These are phyloP conservation scores for Stegostoma tigrinum DNA, from an alignment of 2,113 vertebrate species.

Conservation along the genomic window DNA sequence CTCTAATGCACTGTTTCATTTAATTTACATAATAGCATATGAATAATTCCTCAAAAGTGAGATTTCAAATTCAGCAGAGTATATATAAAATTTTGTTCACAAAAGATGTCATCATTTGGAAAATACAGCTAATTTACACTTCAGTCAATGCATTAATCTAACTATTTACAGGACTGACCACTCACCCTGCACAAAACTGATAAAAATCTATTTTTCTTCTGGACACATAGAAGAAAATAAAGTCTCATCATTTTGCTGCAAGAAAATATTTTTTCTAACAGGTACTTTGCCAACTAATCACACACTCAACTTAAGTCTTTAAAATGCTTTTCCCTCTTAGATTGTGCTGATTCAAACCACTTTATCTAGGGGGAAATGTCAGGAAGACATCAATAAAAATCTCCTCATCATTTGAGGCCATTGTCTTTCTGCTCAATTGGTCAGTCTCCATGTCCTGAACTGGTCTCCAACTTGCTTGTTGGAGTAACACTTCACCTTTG, in stretches of 20 bases:
- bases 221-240: neutral
- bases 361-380: neutral
- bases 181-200: neutral
- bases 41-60: neutral
- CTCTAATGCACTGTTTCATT: neutral
- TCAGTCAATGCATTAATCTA: neutral
- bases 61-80: neutral
- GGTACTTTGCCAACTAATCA: neutral
- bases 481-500: neutral
- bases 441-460: neutral
- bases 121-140: neutral
- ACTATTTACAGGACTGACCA: neutral
- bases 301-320: neutral
- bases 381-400: neutral
- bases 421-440: neutral
- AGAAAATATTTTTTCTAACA: neutral
- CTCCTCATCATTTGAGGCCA: neutral
- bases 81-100: neutral
- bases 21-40: neutral
- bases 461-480: neutral
- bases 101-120: neutral
- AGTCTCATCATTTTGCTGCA: neutral
- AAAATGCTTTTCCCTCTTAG: neutral
- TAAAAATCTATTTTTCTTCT: neutral
- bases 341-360: neutral